Percentiles rank a stretch among this genome's conserved stretches.
Conservation (phyloP, 2,797 vertebrate genomes). For the Petrocephalus schoutedeni region DNA sequence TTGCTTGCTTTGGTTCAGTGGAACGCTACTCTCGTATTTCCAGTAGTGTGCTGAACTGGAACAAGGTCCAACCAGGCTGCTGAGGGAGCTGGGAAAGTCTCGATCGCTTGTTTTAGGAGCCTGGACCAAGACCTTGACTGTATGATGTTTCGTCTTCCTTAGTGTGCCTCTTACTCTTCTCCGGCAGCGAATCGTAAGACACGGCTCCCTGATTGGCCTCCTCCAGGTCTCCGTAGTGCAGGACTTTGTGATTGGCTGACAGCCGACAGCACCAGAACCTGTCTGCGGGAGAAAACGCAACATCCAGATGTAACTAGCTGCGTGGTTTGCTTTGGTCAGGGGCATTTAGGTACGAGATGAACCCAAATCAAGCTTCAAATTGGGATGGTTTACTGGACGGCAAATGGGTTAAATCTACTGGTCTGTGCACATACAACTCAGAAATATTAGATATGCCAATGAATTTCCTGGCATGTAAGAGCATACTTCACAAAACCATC, state of each 20-base stretch:
- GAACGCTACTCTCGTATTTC: constrained; percentile 68
- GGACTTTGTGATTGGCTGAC: constrained; percentile 97
- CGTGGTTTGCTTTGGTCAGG: neutral
- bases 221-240: constrained; percentile 96
- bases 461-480: neutral
- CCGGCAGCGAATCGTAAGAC: constrained; percentile 91
- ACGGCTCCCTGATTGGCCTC: constrained; percentile 96
- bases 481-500: neutral
- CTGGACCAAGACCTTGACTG: constrained; percentile 82
- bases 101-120: neutral
- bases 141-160: constrained; percentile 7
- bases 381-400: neutral
- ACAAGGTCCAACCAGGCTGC: neutral
- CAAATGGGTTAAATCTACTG: neutral
- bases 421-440: neutral
- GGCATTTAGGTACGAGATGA: neutral
- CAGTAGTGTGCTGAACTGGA: constrained; percentile 57
- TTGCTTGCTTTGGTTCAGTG: neutral
- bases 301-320: neutral
- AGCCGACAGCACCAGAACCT: constrained; percentile 99
- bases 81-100: neutral
- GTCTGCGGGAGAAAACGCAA: constrained; percentile 58
- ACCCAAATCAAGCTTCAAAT: neutral
- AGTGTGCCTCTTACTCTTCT: constrained; percentile 79
- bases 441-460: neutral